phyloP scores from a whole-genome alignment of 2,113 vertebrate genomes.

The Rhegmatorhina hoffmannsi region DNA sequence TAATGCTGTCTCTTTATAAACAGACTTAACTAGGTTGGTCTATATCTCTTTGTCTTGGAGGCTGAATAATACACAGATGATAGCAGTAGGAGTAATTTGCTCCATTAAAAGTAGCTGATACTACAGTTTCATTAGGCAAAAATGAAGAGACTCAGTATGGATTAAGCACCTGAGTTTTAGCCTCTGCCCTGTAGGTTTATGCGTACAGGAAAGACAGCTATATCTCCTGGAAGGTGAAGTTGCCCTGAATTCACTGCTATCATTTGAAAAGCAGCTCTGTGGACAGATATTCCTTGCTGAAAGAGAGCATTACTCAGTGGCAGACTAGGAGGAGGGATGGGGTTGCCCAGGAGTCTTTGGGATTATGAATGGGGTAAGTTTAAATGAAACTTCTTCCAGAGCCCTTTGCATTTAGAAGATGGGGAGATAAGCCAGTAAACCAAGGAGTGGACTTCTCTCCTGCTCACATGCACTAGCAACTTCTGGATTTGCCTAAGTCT shows the following conservation, averaged over 20 bases:
- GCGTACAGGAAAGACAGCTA: not conserved
- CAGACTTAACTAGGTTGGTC: constrained; percentile 51
- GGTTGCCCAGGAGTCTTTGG: not conserved
- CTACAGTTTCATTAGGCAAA: constrained; percentile 36
- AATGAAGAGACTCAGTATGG: constrained; percentile 9
- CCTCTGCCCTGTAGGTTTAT: not conserved
- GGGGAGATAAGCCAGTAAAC: not conserved
- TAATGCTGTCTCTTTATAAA: constrained; percentile 33
- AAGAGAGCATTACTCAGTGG: not conserved
- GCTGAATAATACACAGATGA: constrained; percentile 42
- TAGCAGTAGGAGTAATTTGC: constrained; percentile 36
- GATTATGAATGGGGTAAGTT: not conserved
- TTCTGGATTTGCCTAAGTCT: not conserved
- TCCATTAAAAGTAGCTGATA: constrained; percentile 15
- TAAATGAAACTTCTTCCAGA: not conserved
- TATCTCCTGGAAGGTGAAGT: not conserved
- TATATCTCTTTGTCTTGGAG: constrained; percentile 38
- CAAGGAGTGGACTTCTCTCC: not conserved
- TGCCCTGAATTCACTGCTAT: not conserved
- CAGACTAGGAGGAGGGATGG: not conserved
- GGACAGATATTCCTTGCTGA: not conserved
- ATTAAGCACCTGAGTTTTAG: constrained; percentile 11
- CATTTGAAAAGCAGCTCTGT: not conserved
- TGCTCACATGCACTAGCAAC: not conserved
- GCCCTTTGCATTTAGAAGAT: not conserved